Conservation (phyloP, 35 echinoderm and acorn worm species). For the Diadema setosum region DNA sequence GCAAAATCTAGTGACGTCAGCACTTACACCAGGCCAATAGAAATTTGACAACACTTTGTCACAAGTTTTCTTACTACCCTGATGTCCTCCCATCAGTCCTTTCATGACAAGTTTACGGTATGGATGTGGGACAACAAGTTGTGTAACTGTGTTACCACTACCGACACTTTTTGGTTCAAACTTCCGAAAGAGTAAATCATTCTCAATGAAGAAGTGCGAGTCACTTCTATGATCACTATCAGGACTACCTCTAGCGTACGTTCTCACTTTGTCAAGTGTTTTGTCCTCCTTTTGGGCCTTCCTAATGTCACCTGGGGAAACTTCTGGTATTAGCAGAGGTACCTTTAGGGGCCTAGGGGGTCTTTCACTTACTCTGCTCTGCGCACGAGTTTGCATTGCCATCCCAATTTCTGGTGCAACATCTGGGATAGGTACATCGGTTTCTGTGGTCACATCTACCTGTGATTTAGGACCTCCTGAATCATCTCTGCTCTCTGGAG, state of each 20-base stretch:
- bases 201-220: neutral
- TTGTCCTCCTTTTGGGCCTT: slow-evolving; percentile 6
- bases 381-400: neutral
- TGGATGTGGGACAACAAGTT: slow-evolving; percentile 31
- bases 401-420: neutral
- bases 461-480: neutral
- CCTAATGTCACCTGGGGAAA: neutral
- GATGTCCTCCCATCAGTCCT: slow-evolving; percentile 42
- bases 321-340: neutral
- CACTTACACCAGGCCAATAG: slow-evolving; percentile 48
- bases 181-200: slow-evolving; percentile 27
- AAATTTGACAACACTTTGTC: slow-evolving; percentile 28
- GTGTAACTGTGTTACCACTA: slow-evolving; percentile 12
- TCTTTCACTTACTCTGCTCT: neutral
- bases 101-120: slow-evolving; percentile 18
- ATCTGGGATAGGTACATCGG: neutral
- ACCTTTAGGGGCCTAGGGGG: neutral
- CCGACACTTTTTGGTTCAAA: neutral
- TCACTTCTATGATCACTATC: neutral
- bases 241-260: neutral
- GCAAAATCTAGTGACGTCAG: slow-evolving; percentile 42
- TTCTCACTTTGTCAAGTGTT: neutral
- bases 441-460: neutral
- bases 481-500: neutral
- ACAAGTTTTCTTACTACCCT: slow-evolving; percentile 34